Evolutionary conservation across 2,888 invertebrate genomes (phyloP).

Genomic region (Eilema griseolum): DNA sequence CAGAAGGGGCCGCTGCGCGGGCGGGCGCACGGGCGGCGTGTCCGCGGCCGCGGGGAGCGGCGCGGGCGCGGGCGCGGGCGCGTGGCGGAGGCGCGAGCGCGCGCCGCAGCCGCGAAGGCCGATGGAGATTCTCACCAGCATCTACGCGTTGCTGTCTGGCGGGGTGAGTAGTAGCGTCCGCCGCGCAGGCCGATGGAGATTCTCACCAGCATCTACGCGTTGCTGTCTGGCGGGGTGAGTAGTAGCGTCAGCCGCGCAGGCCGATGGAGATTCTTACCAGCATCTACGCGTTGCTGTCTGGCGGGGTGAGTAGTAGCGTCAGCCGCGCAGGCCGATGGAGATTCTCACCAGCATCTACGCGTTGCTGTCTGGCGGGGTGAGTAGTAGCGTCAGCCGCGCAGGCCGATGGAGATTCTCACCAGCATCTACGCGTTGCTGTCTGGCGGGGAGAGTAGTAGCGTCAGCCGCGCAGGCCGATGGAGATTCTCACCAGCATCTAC

Average conservation of each 20-base stretch:
- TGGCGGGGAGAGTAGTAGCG: too few species aligned
- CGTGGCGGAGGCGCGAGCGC: constrained; percentile 83
- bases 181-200: constrained; percentile 85
- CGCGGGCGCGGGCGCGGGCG: constrained; percentile 67
- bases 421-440: too few species aligned
- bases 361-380: constrained; percentile 83
- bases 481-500: too few species aligned
- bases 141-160: constrained; percentile 84
- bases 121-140: constrained; percentile 86
- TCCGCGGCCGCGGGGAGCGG: constrained; percentile 79
- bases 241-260: constrained; percentile 67
- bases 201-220: constrained; percentile 84
- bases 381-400: constrained; percentile 19
- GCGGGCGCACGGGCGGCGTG: constrained; percentile 68
- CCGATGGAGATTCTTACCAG: constrained; percentile 86
- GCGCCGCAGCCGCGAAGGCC: constrained; percentile 81
- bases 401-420: too few species aligned
- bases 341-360: constrained; percentile 85
- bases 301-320: constrained; percentile 69
- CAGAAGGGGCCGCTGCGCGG: constrained; percentile 60
- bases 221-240: constrained; percentile 83
- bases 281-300: constrained; percentile 84
- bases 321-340: constrained; percentile 84
- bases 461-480: constrained; percentile 38
- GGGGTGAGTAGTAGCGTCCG: constrained; percentile 66